Evolutionary conservation across 2,888 invertebrate genomes (phyloP), one percentile per base, ranked within the genome.

Genomic region (Calameuta pallipes): DNA sequence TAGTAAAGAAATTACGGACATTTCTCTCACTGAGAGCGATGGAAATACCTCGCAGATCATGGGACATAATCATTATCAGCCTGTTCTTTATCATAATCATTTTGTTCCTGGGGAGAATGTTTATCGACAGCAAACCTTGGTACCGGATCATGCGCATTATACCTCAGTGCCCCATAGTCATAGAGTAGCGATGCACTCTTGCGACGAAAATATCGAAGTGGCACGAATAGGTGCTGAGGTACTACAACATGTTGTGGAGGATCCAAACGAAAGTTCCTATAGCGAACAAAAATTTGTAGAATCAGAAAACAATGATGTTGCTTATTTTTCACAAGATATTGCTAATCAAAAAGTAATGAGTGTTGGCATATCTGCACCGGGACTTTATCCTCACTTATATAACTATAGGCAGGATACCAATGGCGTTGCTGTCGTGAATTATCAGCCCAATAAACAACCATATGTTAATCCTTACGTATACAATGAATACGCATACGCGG

Each of bases 371-470:
- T 80, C 87, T 3, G 79, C 88, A 13, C 84, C 88, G 31, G 87
- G 85, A 6, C 81, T 90, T n/a, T 90, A 91, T 83, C 90, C 91
- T 12, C 91, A 90, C 80, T 84, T 91, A 82, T 90, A 90, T 74
- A 79, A 79, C 78, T 87, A 88, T 76, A 84, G 85, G 76, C 83
- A 88, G 79, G 87, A 90, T 78, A 75, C 86, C 81, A 87, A 85
- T 82, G 86, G 86, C 41, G 85, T 89, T 85, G 89, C 89, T 86
- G 87, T 90, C 82, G 89, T 90, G 81, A 88, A 90, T 86, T 90
- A 88, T 80, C 87, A 88, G 81, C 84, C 88, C 23, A 85, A 83
- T 82, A 90, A 90, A 81, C 71, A 75, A 23, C 83, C 89, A 81
- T 89, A 87, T 81, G 87, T 89, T 77, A 87, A 87, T 83, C 86